Conservation (phyloP, 1,140 invertebrate species). For the Trachymyrmex septentrionalis region DNA sequence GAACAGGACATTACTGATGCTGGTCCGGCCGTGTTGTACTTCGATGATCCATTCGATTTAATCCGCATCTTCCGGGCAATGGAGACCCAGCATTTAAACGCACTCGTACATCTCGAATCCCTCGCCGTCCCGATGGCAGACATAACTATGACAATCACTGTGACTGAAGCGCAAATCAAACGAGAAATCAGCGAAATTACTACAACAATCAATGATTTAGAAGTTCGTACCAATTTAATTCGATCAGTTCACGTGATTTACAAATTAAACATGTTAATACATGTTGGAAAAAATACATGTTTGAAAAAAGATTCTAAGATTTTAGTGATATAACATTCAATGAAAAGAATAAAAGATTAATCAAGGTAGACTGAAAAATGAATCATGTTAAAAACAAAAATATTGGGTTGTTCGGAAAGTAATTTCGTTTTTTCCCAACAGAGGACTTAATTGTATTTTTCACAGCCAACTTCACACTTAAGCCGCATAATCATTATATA, state of each 20-base stretch:
- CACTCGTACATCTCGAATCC: constrained; percentile 88
- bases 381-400: background rate
- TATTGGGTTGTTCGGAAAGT: no score
- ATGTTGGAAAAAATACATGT: background rate
- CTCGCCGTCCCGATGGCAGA: constrained; percentile 87
- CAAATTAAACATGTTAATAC: background rate
- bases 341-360: background rate
- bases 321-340: background rate
- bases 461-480: no score
- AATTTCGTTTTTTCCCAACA: no score
- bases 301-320: background rate
- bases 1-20: constrained; percentile 83
- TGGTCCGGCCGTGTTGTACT: constrained; percentile 87
- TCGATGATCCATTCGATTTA: constrained; percentile 88
- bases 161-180: constrained; percentile 81
- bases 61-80: constrained; percentile 87
- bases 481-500: no score
- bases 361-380: background rate
- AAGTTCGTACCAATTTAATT: constrained; percentile 72
- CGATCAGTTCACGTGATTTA: background rate
- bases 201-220: constrained; percentile 79
- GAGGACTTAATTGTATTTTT: no score
- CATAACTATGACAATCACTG: constrained; percentile 85
- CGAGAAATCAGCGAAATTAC: constrained; percentile 79
- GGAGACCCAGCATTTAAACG: constrained; percentile 89